Evolutionary conservation across 1,140 invertebrate genomes (phyloP).

Genomic region (Cardiocondyla obscurior): DNA sequence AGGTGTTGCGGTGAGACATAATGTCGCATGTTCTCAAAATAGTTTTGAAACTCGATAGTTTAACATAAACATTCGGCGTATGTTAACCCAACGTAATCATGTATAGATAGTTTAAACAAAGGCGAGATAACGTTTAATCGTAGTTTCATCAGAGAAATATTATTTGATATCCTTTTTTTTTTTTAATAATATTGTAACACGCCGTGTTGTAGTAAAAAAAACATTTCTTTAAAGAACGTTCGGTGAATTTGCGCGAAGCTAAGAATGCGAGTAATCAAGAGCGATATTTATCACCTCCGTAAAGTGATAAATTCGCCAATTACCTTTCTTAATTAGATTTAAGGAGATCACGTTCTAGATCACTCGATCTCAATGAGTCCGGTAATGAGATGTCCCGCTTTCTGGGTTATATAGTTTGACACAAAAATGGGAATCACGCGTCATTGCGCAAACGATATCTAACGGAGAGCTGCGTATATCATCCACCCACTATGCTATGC

Average conservation of each 20-base stretch:
- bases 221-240: background rate
- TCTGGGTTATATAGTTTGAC: conserved; percentile 26
- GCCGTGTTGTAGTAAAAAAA: background rate
- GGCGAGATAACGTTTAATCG: background rate
- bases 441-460: conserved; percentile 28
- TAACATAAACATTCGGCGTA: background rate
- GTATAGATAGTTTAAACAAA: background rate
- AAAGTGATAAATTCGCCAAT: conserved; percentile 45
- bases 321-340: conserved; percentile 36
- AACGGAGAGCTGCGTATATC: background rate
- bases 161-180: background rate
- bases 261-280: background rate
- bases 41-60: background rate
- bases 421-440: conserved; percentile 20
- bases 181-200: conserved; percentile 1
- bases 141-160: background rate
- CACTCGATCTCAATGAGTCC: conserved; percentile 17
- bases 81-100: background rate
- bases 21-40: background rate
- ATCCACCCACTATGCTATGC: conserved; percentile 8
- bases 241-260: background rate
- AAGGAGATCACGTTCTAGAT: conserved; percentile 33
- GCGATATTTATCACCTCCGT: conserved; percentile 4
- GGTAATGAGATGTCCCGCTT: conserved; percentile 20
- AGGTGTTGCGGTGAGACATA: background rate